phyloP scores from a whole-genome alignment of 2,113 vertebrate genomes.

The Danionella cerebrum region DNA sequence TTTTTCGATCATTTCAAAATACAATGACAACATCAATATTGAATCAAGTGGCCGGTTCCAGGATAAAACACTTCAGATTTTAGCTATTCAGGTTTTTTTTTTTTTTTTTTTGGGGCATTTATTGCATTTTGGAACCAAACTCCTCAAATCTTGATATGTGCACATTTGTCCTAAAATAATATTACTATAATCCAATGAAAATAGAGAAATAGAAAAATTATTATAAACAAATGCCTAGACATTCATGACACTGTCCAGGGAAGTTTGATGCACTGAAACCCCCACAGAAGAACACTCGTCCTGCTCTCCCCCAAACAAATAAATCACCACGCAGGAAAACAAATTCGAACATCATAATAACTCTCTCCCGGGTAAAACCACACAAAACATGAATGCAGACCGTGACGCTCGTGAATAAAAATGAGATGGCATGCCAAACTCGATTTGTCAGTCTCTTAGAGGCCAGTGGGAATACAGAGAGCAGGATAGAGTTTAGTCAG shows the following conservation, averaged over 20 bases:
- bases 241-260: not conserved
- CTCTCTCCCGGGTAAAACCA: not conserved
- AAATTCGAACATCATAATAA: not conserved
- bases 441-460: not conserved
- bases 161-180: too few relatives aligned
- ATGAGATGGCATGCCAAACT: not conserved
- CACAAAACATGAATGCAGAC: not conserved
- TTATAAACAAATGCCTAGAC: not conserved
- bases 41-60: too few relatives aligned
- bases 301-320: not conserved
- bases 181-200: too few relatives aligned
- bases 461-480: conserved; percentile 1
- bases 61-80: too few relatives aligned
- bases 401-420: not conserved
- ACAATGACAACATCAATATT: too few relatives aligned
- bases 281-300: not conserved
- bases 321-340: not conserved
- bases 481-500: conserved; percentile 12
- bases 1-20: too few relatives aligned
- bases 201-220: too few relatives aligned
- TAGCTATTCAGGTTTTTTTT: too few relatives aligned
- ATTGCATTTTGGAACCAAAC: too few relatives aligned
- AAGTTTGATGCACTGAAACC: not conserved
- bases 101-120: too few relatives aligned
- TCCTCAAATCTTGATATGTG: too few relatives aligned